These are phyloP conservation scores for Sesia bembeciformis DNA, from an alignment of 2,888 invertebrate genomes.

Conservation along the genomic window DNA sequence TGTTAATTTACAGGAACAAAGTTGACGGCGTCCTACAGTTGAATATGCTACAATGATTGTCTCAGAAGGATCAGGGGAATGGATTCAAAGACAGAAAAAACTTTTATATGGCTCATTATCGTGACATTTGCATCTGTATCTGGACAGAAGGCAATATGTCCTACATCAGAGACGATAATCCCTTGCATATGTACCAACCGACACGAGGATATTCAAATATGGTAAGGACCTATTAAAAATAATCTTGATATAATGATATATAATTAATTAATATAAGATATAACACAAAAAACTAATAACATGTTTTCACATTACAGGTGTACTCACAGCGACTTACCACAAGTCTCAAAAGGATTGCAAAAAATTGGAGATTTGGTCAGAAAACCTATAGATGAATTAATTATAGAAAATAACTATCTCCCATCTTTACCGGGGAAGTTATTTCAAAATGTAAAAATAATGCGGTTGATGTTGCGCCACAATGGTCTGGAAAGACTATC, in stretches of 20 bases:
- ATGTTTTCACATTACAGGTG: constrained; percentile 76
- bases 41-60: constrained; percentile 60
- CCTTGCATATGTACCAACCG: constrained; percentile 88
- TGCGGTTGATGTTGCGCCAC: constrained; percentile 87
- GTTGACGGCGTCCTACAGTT: constrained; percentile 1
- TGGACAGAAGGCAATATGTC: constrained; percentile 71
- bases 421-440: constrained; percentile 89
- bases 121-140: constrained; percentile 22
- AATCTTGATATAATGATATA: not conserved
- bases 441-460: constrained; percentile 83
- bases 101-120: constrained; percentile 43
- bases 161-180: constrained; percentile 82
- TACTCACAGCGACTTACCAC: constrained; percentile 90
- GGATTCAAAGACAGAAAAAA: constrained; percentile 43
- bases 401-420: constrained; percentile 89
- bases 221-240: constrained; percentile 66
- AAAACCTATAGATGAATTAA: constrained; percentile 87
- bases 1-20: too few species aligned
- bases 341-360: constrained; percentile 83
- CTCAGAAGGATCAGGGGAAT: constrained; percentile 45
- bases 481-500: constrained; percentile 88
- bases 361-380: constrained; percentile 78
- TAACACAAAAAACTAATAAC: too few species aligned
- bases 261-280: not conserved
- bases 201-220: constrained; percentile 87